These are phyloP conservation scores for Calephelis perditalis DNA, from an alignment of 2,888 invertebrate species.

Conservation along the genomic window DNA sequence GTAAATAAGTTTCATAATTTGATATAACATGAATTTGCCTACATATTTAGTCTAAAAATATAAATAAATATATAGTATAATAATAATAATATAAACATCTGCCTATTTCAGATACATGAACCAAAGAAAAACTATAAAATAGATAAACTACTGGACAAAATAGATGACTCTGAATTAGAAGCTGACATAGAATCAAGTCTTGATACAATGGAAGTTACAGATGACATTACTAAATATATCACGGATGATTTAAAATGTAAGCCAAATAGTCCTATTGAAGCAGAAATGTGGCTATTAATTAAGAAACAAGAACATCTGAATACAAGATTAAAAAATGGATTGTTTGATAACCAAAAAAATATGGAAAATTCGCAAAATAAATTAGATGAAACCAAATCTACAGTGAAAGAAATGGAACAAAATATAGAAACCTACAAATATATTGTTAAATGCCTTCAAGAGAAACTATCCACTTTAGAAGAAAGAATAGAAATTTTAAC, in stretches of 20 bases:
- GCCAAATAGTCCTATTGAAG: conserved; percentile 49
- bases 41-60: too few species aligned
- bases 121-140: conserved; percentile 34
- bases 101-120: conserved; percentile 28
- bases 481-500: conserved; percentile 69
- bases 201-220: conserved; percentile 47
- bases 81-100: too few species aligned
- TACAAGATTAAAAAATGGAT: conserved; percentile 47
- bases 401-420: conserved; percentile 50
- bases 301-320: conserved; percentile 64
- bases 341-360: conserved; percentile 54
- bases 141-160: conserved; percentile 46
- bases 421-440: conserved; percentile 58
- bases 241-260: conserved; percentile 51
- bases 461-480: conserved; percentile 64
- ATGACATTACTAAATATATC: conserved; percentile 47
- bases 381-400: conserved; percentile 42
- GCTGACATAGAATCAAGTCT: conserved; percentile 49
- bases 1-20: too few species aligned
- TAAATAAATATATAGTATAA: too few species aligned
- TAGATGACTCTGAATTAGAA: conserved; percentile 52
- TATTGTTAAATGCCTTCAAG: conserved; percentile 63
- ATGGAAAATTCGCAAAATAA: conserved; percentile 51
- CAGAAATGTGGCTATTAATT: conserved; percentile 56
- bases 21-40: too few species aligned